Evolutionary conservation across 2,113 vertebrate genomes (phyloP).

Genomic region (Ariopsis seemanni): DNA sequence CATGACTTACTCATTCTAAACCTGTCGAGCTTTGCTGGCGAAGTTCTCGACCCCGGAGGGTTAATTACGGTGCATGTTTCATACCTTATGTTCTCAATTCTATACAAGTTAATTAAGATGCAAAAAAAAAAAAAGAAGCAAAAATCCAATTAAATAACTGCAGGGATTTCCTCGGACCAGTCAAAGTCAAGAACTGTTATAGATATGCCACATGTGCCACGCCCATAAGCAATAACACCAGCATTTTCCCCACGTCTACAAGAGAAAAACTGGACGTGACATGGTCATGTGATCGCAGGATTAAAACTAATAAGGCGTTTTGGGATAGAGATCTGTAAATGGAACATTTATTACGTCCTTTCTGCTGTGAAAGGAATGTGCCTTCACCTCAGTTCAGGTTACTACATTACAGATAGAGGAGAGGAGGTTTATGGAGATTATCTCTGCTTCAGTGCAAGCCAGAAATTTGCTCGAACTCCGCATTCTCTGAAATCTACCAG

Average conservation of each 20-base stretch:
- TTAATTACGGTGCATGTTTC: slow-evolving; percentile 23
- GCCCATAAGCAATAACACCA: neutral
- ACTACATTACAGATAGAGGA: slow-evolving; percentile 1
- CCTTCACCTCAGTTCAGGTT: slow-evolving; percentile 38
- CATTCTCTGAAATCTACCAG: neutral
- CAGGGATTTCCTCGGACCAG: neutral
- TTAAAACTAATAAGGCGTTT: neutral
- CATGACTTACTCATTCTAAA: no score
- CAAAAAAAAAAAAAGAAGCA: neutral
- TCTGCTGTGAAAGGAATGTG: slow-evolving; percentile 57
- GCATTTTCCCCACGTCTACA: neutral
- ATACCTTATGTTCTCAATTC: neutral
- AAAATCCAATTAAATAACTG: neutral
- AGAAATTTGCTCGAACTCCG: neutral
- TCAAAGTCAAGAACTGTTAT: neutral
- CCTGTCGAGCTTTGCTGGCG: no score
- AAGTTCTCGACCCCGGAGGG: no score
- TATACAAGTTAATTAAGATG: no score
- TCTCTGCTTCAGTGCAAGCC: neutral
- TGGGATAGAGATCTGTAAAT: neutral
- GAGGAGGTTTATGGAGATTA: neutral
- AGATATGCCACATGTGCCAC: neutral
- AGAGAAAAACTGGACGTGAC: neutral
- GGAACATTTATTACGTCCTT: slow-evolving; percentile 39
- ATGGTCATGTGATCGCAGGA: neutral